Evolutionary conservation across 2,113 vertebrate species (phyloP).

Genomic region (Dicrurus megarhynchus): DNA sequence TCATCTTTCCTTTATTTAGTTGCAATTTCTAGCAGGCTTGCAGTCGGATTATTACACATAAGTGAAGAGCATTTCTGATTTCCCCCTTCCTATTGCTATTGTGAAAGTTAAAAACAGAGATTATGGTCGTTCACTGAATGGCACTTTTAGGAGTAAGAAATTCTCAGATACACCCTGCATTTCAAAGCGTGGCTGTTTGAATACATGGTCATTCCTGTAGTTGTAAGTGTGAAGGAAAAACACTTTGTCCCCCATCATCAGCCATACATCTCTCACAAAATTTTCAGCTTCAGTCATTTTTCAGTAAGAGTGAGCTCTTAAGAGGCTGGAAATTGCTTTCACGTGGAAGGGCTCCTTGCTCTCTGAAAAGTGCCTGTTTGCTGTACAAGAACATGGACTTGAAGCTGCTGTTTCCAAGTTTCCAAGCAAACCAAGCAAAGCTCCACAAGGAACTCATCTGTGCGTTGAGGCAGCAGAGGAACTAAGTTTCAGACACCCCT

Average conservation of each 20-base stretch:
- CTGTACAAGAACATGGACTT: not conserved
- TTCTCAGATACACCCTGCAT: not conserved
- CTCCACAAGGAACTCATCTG: not conserved
- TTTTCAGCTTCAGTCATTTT: not conserved
- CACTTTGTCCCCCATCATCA: not conserved
- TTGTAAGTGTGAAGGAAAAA: not conserved
- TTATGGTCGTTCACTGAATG: not conserved
- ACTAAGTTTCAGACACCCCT: not conserved
- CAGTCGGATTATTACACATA: not conserved
- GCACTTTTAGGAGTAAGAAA: not conserved
- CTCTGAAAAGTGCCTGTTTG: not conserved
- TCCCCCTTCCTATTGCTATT: not conserved
- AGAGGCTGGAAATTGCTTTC: not conserved
- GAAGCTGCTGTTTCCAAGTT: not conserved
- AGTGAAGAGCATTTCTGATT: not conserved
- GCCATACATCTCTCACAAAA: not conserved
- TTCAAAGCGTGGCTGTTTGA: not conserved
- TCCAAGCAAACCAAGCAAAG: not conserved
- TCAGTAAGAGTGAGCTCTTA: not conserved
- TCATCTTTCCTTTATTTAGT: not conserved
- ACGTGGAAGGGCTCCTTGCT: not conserved
- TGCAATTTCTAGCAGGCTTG: not conserved
- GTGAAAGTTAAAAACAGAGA: not conserved
- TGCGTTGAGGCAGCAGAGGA: not conserved
- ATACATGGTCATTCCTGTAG: not conserved